Evolutionary conservation across 1,140 invertebrate species (phyloP), one percentile per base, ranked within the genome.

Genomic region (Laodelphax striatellus): DNA sequence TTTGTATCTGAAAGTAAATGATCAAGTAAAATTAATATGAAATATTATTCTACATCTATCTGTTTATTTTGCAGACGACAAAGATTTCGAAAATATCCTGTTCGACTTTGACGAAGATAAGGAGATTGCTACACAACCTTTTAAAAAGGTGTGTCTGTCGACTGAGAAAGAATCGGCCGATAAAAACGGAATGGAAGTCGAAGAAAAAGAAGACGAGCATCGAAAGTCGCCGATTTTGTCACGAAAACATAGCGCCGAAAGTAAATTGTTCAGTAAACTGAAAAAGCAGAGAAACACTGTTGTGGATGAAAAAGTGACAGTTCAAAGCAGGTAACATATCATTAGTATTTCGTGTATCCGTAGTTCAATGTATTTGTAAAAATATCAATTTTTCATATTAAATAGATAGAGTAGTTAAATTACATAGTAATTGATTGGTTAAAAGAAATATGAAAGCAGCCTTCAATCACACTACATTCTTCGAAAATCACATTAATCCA

Each of bases 161-260:
- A 54, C 0, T 1, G 34, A 14, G 42, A 13, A 43, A 19, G 31
- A 58, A 8, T n/a, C 54, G 17, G 17, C 28, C 10, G 19, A 22
- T 50, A 17, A 58, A 19, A 38, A 54, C 24, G 21, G 43, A 50
- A 13, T 62, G 19, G 44, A 62, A 50, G 41, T 52, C 31, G 52
- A 57, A 50, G 52, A 43, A 31, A 19, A 58, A 19, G 17, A 31
- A 10, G 24, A 52, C 19, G 13, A 56, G 16, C 14, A 17, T 22
- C 52, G 58, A 19, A 46, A 52, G 44, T 52, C 58, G 16, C 16
- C n/a, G 9, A 65, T 62, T 57, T 14, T 42, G 2, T 59, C 53
- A 56, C 61, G 53, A 38, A 53, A 57, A 16, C 44, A 16, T 52
- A 24, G n/a, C 14, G 57, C 70, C 63, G 67, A 69, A 17, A 54